phyloP scores from a whole-genome alignment of 2,797 vertebrate genomes.

The Anguilla marmorata region DNA sequence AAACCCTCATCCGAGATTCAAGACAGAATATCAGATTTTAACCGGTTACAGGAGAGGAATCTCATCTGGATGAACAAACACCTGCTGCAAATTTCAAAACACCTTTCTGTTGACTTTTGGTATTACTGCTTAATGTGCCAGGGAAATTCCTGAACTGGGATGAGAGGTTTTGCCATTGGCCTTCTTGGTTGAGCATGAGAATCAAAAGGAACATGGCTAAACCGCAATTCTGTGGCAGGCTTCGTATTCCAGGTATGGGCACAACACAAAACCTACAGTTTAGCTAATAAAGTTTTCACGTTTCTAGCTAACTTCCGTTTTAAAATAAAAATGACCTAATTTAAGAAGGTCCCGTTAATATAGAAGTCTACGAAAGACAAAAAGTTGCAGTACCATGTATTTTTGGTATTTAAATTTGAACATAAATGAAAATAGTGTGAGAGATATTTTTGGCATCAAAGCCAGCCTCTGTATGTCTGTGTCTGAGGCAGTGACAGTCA shows the following conservation, averaged over 20 bases:
- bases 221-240: background rate
- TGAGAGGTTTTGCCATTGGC: background rate
- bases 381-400: background rate
- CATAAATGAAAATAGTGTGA: background rate
- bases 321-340: background rate
- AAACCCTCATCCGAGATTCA: background rate
- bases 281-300: no score
- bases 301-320: background rate
- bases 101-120: constrained; percentile 3
- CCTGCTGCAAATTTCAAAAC: background rate
- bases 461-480: background rate
- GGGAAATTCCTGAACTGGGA: background rate
- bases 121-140: background rate
- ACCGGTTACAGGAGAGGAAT: background rate
- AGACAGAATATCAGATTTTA: constrained; percentile 3
- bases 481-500: background rate
- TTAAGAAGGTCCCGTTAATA: background rate
- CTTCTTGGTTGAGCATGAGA: background rate
- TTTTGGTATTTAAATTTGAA: background rate
- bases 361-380: background rate
- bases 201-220: background rate
- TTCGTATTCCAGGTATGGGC: background rate
- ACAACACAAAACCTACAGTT: background rate
- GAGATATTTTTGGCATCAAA: background rate
- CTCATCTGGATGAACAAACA: background rate